A percentile compares a stretch with the other conserved stretches of the same genome.
These are phyloP conservation scores for Colletes latitarsis DNA, from an alignment of 1,140 invertebrate species.

Conservation along the genomic window DNA sequence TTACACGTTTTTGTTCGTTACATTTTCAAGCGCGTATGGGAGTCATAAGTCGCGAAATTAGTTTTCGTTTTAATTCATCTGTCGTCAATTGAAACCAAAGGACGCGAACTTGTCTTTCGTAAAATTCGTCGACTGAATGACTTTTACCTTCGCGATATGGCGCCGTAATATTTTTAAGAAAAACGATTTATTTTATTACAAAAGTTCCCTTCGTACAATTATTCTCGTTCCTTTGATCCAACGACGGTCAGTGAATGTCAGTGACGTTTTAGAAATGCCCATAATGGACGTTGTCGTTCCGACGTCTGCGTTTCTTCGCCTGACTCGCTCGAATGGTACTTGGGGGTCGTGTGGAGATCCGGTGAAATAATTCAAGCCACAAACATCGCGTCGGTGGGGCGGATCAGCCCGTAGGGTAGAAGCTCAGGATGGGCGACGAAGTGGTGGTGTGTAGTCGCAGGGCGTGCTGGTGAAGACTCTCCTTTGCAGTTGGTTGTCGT, in stretches of 20 bases:
- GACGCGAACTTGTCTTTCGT: too few species aligned
- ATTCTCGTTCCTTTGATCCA: not conserved
- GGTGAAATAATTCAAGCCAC: constrained; percentile 71
- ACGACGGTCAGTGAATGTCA: not conserved
- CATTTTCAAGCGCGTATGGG: too few species aligned
- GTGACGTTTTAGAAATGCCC: not conserved
- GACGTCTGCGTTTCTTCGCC: not conserved
- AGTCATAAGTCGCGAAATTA: too few species aligned
- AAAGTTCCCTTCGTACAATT: too few species aligned
- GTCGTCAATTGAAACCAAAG: too few species aligned
- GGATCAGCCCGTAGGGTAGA: constrained; percentile 51
- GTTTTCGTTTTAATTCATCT: too few species aligned
- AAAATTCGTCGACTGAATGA: too few species aligned
- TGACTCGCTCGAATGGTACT: constrained; percentile 37
- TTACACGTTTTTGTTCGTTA: too few species aligned
- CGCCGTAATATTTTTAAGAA: too few species aligned
- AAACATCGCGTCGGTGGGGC: constrained; percentile 68
- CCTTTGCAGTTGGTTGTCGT: constrained; percentile 73
- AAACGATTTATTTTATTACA: too few species aligned
- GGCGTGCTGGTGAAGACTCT: constrained; percentile 59
- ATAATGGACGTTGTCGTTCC: not conserved
- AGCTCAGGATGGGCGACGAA: constrained; percentile 16
- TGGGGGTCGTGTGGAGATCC: constrained; percentile 37
- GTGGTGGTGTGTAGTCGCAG: constrained; percentile 23
- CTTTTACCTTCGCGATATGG: too few species aligned